Base-by-base conservation (phyloP, 1,140 invertebrate genomes). In the Drosophila nigromelanica region DNA sequence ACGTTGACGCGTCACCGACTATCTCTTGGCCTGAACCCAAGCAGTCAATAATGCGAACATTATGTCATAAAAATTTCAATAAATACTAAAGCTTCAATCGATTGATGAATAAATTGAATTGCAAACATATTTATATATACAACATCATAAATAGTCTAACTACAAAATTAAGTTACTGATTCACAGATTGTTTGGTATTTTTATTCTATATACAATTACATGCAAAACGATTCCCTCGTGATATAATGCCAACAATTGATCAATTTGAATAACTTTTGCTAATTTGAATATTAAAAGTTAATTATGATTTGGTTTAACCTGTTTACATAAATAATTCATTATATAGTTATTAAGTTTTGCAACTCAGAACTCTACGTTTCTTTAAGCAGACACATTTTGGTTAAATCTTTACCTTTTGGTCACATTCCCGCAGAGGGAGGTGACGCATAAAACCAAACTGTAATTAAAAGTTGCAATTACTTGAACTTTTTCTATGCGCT, bases 381-480 rank as follows among this genome's bases (percentile, higher is more conserved):
- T 40, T 63, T 58, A 71, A 67, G 47, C 11, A 4, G 39, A 43
- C 8, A 40, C 15, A 5, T 39, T 55, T 60, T 24, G 54, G 47
- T 52, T 67, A 47, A 72, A 54, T 67, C 64, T 61, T 55, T 55
- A 68, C 70, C 64, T 73, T 73, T 60, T 39, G 47, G 48, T 42
- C 55, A 47, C 14, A 61, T 67, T 5, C 15, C 55, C 42, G 8
- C n/a, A 56, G 64, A 2, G 43, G 55, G 37, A 51, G 18, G 61
- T 59, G 51, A 37, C 55, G 56, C 70, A 62, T 76, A 68, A 63
- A 73, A 76, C 68, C 73, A 68, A 82, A 83, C 50, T 83, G 69
- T 83, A 83, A 83, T 83, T 83, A 83, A 83, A 83, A 83, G 60
- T 68, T 62, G 66, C 72, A 78, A 78, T 78, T 75, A 75, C 61